Evolutionary conservation across 2,113 vertebrate species (phyloP).

Genomic region (Sapayoa aenigma): DNA sequence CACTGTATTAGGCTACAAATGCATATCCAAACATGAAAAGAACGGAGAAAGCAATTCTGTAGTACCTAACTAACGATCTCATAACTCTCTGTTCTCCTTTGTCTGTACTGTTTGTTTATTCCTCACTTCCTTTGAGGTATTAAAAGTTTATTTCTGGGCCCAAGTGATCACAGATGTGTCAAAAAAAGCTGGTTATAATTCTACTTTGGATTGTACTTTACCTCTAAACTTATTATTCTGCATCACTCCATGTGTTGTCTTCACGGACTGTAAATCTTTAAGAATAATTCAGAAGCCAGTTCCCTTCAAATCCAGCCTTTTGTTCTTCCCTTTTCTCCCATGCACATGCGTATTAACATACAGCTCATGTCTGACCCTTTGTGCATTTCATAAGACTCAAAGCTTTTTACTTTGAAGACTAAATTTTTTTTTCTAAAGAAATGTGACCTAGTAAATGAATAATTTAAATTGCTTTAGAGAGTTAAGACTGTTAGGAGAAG

Average conservation of each 20-base stretch:
- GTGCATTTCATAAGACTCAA: constrained; percentile 9
- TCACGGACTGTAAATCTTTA: not conserved
- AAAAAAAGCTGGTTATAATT: not conserved
- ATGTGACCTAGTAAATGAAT: too few species aligned
- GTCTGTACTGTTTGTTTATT: not conserved
- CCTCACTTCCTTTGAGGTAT: not conserved
- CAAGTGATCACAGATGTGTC: not conserved
- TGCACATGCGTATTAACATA: not conserved
- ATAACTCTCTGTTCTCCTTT: not conserved
- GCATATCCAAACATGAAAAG: too few species aligned
- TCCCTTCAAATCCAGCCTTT: not conserved
- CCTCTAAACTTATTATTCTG: constrained; percentile 3
- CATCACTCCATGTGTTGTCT: constrained; percentile 48
- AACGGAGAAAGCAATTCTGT: too few species aligned
- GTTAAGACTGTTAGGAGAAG: too few species aligned
- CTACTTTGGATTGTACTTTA: not conserved
- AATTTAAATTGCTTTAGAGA: too few species aligned
- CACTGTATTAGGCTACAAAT: too few species aligned
- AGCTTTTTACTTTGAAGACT: constrained; percentile 40
- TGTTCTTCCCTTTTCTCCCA: not conserved
- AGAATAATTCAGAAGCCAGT: not conserved
- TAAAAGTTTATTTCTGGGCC: not conserved
- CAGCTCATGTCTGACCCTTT: not conserved
- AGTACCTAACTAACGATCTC: too few species aligned
- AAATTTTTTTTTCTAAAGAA: too few species aligned